Percentiles rank a stretch among this genome's conserved stretches.
phyloP scores from a whole-genome alignment of 2,113 vertebrate species.

The Stegostoma tigrinum region DNA sequence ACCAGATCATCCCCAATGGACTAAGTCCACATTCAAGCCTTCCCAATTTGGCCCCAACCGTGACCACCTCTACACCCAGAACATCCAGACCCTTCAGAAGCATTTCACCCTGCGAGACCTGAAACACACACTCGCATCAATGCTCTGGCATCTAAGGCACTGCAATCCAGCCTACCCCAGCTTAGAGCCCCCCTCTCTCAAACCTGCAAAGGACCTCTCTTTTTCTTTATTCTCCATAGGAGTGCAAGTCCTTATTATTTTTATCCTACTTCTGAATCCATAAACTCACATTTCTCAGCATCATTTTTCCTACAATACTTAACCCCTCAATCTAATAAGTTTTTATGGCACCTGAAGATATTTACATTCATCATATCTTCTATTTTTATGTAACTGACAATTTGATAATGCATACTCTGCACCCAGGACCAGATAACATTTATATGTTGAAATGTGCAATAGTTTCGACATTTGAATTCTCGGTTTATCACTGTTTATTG shows the following conservation, averaged over 20 bases:
- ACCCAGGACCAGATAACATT: neutral
- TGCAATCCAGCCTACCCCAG: no score
- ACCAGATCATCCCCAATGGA: no score
- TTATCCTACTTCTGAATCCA: neutral
- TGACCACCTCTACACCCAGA: no score
- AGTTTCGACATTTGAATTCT: neutral
- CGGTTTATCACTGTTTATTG: neutral
- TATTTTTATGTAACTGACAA: neutral
- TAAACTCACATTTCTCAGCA: neutral
- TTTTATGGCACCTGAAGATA: neutral
- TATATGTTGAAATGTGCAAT: neutral
- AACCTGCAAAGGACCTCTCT: no score
- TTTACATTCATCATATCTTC: neutral
- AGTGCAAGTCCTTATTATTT: neutral
- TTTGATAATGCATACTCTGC: neutral
- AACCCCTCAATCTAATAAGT: neutral
- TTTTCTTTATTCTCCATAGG: no score
- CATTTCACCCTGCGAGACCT: no score
- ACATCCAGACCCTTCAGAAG: no score
- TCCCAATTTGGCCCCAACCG: no score
- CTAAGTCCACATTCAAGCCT: no score
- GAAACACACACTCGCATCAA: no score
- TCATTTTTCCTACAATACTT: neutral
- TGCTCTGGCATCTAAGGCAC: no score
- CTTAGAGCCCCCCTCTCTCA: no score